Evolutionary conservation across 53 echinoderm and acorn worm species (phyloP).

Genomic region (Holothuria scabra): DNA sequence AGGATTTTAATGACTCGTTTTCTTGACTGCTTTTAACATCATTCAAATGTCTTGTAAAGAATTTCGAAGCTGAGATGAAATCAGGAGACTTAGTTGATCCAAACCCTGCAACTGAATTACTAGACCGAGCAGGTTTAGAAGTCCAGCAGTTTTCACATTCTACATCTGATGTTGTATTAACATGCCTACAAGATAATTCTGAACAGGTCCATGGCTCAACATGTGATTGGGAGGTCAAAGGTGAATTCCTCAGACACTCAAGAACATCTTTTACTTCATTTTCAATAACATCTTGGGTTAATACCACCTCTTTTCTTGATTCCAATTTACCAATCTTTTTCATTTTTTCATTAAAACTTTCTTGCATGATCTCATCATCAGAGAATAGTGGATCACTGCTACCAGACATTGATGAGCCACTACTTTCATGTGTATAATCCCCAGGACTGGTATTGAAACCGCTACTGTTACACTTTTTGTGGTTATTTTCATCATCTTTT

Average conservation of each 20-base stretch:
- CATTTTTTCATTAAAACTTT: neutral
- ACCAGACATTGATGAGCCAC: too few species aligned
- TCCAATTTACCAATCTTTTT: too few species aligned
- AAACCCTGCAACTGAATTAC: neutral
- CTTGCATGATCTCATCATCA: neutral
- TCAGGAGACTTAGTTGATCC: neutral
- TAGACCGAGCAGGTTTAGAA: constrained; percentile 27
- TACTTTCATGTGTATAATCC: too few species aligned
- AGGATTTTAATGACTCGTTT: too few species aligned
- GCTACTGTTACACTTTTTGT: too few species aligned
- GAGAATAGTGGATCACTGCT: constrained; percentile 14
- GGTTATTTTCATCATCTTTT: too few species aligned
- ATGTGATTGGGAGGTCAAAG: neutral
- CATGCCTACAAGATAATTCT: constrained; percentile 40
- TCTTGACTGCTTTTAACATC: too few species aligned
- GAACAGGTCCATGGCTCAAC: constrained; percentile 60
- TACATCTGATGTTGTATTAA: constrained; percentile 24
- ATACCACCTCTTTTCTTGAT: too few species aligned
- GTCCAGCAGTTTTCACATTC: constrained; percentile 66
- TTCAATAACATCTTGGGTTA: neutral
- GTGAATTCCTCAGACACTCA: neutral
- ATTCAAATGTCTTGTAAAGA: neutral
- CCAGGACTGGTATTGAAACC: too few species aligned
- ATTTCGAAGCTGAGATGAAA: constrained; percentile 2
- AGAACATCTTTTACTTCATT: constrained; percentile 1